These are phyloP conservation scores for Crotalus helleri DNA, from an alignment of 2,113 vertebrate species.

Conservation along the genomic window DNA sequence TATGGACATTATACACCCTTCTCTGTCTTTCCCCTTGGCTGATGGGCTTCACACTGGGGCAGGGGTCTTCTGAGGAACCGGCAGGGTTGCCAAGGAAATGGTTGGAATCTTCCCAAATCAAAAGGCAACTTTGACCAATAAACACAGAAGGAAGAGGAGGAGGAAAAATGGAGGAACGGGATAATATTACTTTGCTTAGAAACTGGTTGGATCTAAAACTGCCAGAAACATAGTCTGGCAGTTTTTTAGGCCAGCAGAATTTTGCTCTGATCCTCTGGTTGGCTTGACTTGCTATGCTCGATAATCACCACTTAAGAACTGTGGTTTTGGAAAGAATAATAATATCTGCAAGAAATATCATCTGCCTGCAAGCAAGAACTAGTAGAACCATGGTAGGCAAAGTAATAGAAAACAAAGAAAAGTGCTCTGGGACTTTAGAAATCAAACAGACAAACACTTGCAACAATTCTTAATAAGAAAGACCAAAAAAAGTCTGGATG, in stretches of 20 bases:
- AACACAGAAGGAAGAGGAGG: neutral
- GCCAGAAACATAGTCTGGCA: too few relatives aligned
- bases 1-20: neutral
- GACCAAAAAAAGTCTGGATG: neutral
- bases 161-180: neutral
- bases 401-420: neutral
- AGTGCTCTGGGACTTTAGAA: neutral
- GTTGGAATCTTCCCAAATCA: neutral
- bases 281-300: neutral
- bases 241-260: neutral
- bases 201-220: neutral
- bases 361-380: neutral
- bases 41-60: neutral
- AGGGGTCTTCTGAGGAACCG: neutral
- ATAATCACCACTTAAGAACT: neutral
- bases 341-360: neutral
- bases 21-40: neutral
- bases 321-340: neutral
- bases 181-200: neutral
- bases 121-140: constrained; percentile 9
- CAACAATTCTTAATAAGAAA: neutral
- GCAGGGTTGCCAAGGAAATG: constrained; percentile 12
- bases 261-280: neutral
- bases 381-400: neutral
- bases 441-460: neutral